Evolutionary conservation across 2,888 invertebrate genomes (phyloP).

Genomic region (Temnothorax rugatulus): DNA sequence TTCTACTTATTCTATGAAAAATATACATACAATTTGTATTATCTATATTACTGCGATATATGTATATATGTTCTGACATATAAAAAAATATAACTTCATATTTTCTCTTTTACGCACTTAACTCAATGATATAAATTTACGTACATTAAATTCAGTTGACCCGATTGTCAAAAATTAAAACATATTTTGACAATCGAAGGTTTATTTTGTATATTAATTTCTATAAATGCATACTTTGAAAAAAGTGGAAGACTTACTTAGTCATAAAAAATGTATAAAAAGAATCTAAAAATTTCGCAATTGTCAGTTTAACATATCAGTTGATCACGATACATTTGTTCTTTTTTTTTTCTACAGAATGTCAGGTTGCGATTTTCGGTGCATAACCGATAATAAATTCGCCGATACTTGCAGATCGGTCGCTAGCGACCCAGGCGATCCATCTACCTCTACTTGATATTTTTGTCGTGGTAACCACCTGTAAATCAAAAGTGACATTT

Average conservation of each 20-base stretch:
- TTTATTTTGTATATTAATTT: background rate
- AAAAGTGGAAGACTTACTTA: background rate
- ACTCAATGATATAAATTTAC: too few relatives aligned
- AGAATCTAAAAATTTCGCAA: background rate
- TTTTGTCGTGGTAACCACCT: conserved; percentile 79
- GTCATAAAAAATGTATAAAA: background rate
- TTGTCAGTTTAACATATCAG: background rate
- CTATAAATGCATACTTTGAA: conserved; percentile 17
- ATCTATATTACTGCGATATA: background rate
- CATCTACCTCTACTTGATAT: conserved; percentile 57
- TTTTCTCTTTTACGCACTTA: background rate
- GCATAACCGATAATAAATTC: conserved; percentile 64
- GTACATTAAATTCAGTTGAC: background rate
- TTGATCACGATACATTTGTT: background rate
- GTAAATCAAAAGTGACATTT: conserved; percentile 7
- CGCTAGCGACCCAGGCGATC: conserved; percentile 56
- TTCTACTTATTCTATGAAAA: conserved; percentile 17
- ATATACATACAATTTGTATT: conserved; percentile 13
- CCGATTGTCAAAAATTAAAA: background rate
- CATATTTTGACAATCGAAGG: background rate
- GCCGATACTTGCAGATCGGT: conserved; percentile 58
- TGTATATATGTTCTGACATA: background rate
- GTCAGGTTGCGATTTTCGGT: conserved; percentile 50
- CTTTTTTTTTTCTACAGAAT: background rate
- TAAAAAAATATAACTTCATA: conserved; percentile 29